These are phyloP conservation scores for Heteractis magnifica DNA, from an alignment of 92 coral and sea anemone species.

Conservation along the genomic window DNA sequence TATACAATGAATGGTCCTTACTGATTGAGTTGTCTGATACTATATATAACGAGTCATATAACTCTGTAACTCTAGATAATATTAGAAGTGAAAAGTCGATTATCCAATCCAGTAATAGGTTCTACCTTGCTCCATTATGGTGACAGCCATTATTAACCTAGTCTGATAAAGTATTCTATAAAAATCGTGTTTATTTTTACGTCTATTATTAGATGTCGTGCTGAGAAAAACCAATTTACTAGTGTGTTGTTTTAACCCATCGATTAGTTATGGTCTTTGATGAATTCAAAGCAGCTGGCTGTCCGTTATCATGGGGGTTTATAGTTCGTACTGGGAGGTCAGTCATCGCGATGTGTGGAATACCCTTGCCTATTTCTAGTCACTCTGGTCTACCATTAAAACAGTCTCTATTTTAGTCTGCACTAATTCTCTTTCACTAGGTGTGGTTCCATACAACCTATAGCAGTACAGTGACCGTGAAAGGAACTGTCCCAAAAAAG, in stretches of 20 bases:
- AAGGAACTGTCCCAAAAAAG: too few species aligned
- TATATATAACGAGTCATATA: too few species aligned
- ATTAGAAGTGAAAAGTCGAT: too few species aligned
- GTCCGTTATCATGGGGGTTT: background rate
- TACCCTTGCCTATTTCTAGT: background rate
- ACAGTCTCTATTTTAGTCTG: background rate
- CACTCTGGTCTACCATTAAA: background rate
- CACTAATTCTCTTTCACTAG: background rate
- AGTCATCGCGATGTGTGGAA: background rate
- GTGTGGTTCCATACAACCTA: too few species aligned
- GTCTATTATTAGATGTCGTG: slow-evolving; percentile 6
- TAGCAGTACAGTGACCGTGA: too few species aligned
- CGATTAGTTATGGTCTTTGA: slow-evolving; percentile 10
- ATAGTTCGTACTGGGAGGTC: background rate
- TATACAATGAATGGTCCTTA: too few species aligned
- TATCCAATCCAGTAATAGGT: too few species aligned
- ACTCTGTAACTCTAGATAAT: too few species aligned
- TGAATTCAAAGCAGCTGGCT: background rate
- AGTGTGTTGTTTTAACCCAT: background rate
- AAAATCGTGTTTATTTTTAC: slow-evolving; percentile 7
- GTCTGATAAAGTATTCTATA: background rate
- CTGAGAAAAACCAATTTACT: slow-evolving; percentile 19
- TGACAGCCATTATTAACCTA: too few species aligned
- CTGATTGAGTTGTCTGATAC: too few species aligned
- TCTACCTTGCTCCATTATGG: too few species aligned